phyloP scores from a whole-genome alignment of 2,888 invertebrate genomes.

The Stomorhina lunata region DNA sequence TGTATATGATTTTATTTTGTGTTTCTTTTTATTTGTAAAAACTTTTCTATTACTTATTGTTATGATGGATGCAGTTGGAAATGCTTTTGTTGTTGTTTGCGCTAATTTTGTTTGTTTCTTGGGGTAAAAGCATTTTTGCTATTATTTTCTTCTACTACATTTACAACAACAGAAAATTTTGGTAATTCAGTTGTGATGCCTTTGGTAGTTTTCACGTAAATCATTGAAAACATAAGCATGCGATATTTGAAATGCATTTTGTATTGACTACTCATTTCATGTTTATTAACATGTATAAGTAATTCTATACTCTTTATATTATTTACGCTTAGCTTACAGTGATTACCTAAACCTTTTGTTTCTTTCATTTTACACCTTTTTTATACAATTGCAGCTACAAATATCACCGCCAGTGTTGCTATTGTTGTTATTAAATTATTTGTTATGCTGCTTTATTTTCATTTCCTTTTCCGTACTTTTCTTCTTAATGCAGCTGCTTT shows the following conservation, averaged over 20 bases:
- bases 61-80: not conserved
- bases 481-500: constrained; percentile 32
- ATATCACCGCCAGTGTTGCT: no score
- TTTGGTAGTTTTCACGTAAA: no score
- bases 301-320: constrained; percentile 32
- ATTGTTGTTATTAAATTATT: constrained; percentile 7
- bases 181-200: not conserved
- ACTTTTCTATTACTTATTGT: not conserved
- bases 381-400: not conserved
- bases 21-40: constrained; percentile 2
- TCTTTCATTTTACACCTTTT: constrained; percentile 18
- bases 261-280: not conserved
- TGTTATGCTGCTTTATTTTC: constrained; percentile 34
- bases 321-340: constrained; percentile 56
- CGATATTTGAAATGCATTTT: no score
- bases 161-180: not conserved
- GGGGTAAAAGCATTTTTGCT: constrained; percentile 36
- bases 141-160: constrained; percentile 25
- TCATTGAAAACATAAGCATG: no score
- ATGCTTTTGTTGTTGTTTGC: not conserved
- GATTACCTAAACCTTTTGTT: not conserved
- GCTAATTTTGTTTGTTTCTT: constrained; percentile 34
- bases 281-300: constrained; percentile 17
- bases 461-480: constrained; percentile 59
- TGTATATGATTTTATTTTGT: constrained; percentile 49